phyloP scores from a whole-genome alignment of 1,140 invertebrate genomes.

The Pachyrhynchus sulphureomaculatus region DNA sequence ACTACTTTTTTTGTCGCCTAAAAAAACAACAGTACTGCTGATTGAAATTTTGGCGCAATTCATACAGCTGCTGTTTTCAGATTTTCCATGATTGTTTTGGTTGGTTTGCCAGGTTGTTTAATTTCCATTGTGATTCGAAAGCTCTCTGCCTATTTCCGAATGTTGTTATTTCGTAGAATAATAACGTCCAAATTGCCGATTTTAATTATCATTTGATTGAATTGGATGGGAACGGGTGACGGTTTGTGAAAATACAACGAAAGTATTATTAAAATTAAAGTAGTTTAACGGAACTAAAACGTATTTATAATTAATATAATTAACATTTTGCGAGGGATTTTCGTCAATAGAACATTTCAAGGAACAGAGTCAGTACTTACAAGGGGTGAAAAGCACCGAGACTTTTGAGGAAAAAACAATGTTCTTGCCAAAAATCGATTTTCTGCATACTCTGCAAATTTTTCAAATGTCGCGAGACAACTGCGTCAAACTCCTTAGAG shows the following conservation, averaged over 20 bases:
- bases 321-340: no score
- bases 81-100: conserved; percentile 20
- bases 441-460: no score
- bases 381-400: no score
- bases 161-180: conserved; percentile 15
- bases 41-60: conserved; percentile 7
- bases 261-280: not conserved
- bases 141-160: not conserved
- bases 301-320: no score
- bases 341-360: no score
- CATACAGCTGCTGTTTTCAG: conserved; percentile 17
- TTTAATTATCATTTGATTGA: not conserved
- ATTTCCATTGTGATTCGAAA: conserved; percentile 15
- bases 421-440: no score
- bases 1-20: not conserved
- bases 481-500: no score
- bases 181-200: conserved; percentile 1
- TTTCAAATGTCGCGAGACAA: no score
- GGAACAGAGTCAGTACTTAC: no score
- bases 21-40: conserved; percentile 13
- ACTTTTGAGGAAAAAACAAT: no score
- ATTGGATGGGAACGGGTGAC: not conserved
- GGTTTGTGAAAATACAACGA: not conserved
- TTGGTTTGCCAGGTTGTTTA: conserved; percentile 12
- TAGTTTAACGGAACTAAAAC: no score